A percentile compares a stretch with the other conserved stretches of the same genome.
These are phyloP conservation scores for Anisognathus igniventris DNA, from an alignment of 2,797 vertebrate species.

Conservation along the genomic window DNA sequence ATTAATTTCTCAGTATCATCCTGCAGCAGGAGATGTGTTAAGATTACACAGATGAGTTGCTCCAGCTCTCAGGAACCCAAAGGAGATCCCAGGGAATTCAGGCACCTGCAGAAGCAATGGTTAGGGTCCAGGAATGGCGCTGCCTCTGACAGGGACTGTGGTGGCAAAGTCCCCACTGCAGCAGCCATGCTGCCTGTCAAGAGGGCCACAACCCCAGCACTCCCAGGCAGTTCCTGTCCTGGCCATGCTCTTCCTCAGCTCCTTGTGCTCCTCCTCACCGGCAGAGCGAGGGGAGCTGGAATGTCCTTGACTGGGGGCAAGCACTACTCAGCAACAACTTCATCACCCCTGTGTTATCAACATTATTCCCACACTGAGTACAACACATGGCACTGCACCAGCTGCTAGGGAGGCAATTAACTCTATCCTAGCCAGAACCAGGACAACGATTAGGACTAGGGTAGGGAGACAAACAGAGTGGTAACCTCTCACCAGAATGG, in stretches of 20 bases:
- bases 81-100: not conserved
- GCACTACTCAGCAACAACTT: fast-evolving
- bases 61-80: not conserved
- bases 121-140: not conserved
- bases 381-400: not conserved
- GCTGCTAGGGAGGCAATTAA: not conserved
- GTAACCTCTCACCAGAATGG: not conserved
- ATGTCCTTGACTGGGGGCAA: not conserved
- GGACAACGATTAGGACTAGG: not conserved
- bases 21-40: slow-evolving; percentile 70
- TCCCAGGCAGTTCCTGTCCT: not conserved
- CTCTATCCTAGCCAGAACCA: not conserved
- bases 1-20: slow-evolving; percentile 67
- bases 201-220: fast-evolving
- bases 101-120: not conserved
- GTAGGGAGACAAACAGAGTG: not conserved
- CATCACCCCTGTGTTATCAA: not conserved
- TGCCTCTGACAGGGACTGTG: not conserved
- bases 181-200: not conserved
- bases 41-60: fast-evolving
- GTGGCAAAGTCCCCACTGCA: not conserved
- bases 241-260: not conserved
- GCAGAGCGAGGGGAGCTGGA: not conserved
- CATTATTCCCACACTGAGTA: not conserved
- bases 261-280: not conserved